phyloP scores from a whole-genome alignment of 2,888 invertebrate genomes.

The Drosophila percnosoma region DNA sequence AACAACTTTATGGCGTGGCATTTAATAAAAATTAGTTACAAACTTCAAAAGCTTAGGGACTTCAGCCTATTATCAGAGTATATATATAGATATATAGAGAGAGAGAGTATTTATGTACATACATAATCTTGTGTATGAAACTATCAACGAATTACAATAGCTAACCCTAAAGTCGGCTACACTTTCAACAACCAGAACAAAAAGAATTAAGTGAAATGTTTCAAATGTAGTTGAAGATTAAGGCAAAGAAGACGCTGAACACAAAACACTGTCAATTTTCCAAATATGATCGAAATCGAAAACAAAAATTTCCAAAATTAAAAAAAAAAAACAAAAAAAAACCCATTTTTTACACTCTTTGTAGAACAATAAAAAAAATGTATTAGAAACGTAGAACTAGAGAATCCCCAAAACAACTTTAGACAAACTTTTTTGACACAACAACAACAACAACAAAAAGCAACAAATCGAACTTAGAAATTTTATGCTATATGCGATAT shows the following conservation, averaged over 20 bases:
- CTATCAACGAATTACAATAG: conserved; percentile 75
- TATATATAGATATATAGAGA: conserved; percentile 12
- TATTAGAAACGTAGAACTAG: conserved; percentile 25
- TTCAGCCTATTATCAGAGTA: conserved; percentile 2
- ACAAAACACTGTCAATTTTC: conserved; percentile 76
- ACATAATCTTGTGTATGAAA: conserved; percentile 50
- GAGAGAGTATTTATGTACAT: conserved; percentile 20
- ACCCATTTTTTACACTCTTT: conserved; percentile 71
- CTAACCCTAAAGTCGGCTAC: conserved; percentile 40
- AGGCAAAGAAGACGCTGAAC: conserved; percentile 15
- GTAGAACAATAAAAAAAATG: conserved; percentile 50
- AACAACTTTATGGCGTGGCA: conserved; percentile 72
- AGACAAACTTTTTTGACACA: conserved; percentile 63
- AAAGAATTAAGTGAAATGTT: neutral
- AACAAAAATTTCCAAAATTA: conserved; percentile 25
- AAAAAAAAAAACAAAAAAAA: conserved; percentile 22
- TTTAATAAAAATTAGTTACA: conserved; percentile 55
- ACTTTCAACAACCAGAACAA: conserved; percentile 21
- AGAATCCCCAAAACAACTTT: conserved; percentile 42
- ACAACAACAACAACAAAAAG: conserved; percentile 28
- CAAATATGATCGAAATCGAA: conserved; percentile 52
- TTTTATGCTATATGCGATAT: conserved; percentile 25
- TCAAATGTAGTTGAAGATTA: neutral
- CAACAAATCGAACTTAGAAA: conserved; percentile 67
- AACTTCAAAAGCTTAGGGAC: conserved; percentile 12